A percentile compares a stretch with the other conserved stretches of the same genome.
Evolutionary conservation across 2,113 vertebrate species (phyloP).

Genomic region (Calidris pygmaea): DNA sequence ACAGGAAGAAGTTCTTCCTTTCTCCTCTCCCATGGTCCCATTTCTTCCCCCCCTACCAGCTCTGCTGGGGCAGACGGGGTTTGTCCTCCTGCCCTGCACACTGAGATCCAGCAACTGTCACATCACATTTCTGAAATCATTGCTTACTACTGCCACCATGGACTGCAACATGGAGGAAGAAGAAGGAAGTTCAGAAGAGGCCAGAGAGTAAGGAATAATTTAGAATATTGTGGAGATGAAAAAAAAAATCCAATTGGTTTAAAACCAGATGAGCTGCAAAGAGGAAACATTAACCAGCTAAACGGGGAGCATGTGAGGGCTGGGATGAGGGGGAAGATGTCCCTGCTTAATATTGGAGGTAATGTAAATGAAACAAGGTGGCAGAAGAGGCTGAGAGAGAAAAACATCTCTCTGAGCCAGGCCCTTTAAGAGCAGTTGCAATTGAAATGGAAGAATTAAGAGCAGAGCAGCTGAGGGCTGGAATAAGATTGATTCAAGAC

Average conservation of each 20-base stretch:
- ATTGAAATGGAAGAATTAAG: neutral
- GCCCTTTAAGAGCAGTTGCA: slow-evolving; percentile 7
- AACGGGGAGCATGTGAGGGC: neutral
- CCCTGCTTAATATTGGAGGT: neutral
- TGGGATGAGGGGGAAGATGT: neutral
- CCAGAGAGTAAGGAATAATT: neutral
- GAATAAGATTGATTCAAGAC: slow-evolving; percentile 33
- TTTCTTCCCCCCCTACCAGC: neutral
- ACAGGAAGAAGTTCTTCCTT: neutral
- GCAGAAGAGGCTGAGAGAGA: neutral
- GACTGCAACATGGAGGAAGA: neutral
- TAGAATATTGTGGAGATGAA: neutral
- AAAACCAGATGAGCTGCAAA: neutral
- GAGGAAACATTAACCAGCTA: neutral
- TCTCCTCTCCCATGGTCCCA: neutral
- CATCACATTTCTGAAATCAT: neutral
- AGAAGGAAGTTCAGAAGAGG: neutral
- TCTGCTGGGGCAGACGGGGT: neutral
- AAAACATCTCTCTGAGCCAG: neutral
- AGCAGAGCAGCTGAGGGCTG: neutral
- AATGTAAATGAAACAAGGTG: neutral
- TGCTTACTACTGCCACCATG: neutral
- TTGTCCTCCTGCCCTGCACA: neutral
- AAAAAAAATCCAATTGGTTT: neutral
- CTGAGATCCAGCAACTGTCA: neutral